These are phyloP conservation scores for Engraulis encrasicolus DNA, from an alignment of 2,113 vertebrate species.

Conservation along the genomic window DNA sequence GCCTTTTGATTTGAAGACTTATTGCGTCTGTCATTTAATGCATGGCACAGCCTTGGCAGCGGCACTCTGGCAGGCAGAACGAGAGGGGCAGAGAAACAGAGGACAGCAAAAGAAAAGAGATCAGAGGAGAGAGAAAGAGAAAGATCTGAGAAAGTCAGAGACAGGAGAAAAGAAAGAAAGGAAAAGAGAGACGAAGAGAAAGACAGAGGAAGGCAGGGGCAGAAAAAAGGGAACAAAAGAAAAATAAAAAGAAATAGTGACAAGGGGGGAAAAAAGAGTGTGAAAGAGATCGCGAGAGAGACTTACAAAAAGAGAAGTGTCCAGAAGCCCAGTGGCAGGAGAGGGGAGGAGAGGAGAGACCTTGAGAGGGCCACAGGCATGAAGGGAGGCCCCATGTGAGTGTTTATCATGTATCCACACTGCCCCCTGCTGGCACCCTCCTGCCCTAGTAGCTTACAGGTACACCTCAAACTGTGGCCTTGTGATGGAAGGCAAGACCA, in stretches of 20 bases:
- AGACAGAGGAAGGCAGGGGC: background rate
- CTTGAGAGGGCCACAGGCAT: background rate
- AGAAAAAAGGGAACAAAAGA: no score
- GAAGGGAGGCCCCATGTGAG: conserved; percentile 19
- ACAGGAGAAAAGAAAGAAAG: no score
- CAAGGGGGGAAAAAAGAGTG: no score
- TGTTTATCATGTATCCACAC: conserved; percentile 38
- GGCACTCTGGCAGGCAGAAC: background rate
- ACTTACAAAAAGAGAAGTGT: no score
- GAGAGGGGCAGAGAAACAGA: background rate
- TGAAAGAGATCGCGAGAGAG: no score
- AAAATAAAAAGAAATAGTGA: no score
- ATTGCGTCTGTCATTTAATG: background rate
- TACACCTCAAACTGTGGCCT: no score
- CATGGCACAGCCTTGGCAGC: background rate
- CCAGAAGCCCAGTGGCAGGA: no score
- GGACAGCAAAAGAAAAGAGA: background rate
- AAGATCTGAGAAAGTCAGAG: no score
- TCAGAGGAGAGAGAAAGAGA: no score
- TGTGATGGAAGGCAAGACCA: no score
- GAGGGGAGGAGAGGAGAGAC: background rate
- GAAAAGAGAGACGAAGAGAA: background rate
- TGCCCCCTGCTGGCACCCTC: conserved; percentile 62
- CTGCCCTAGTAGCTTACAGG: no score
- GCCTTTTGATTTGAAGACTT: background rate